phyloP scores from a whole-genome alignment of 2,888 invertebrate species.

The Entomobrya proxima region DNA sequence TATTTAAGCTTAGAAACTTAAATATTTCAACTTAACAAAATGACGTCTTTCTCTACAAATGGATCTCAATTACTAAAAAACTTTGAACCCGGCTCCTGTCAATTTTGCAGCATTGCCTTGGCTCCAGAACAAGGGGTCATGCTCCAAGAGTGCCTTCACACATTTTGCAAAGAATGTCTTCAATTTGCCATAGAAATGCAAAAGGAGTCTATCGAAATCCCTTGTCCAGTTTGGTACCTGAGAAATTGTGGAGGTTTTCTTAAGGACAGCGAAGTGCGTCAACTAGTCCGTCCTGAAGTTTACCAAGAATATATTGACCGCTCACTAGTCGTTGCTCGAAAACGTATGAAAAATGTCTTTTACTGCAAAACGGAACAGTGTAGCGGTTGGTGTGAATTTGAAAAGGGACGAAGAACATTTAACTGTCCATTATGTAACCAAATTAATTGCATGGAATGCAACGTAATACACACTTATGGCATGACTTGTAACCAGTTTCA shows the following conservation, averaged over 20 bases:
- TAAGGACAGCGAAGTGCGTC: constrained; percentile 58
- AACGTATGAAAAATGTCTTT: constrained; percentile 85
- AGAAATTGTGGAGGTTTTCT: constrained; percentile 41
- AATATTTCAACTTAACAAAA: too few relatives aligned
- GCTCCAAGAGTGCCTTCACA: constrained; percentile 54
- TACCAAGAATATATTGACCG: constrained; percentile 89
- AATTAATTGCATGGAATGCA: constrained; percentile 18
- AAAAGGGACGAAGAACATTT: constrained; percentile 89
- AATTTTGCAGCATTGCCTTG: constrained; percentile 43
- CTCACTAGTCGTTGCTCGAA: constrained; percentile 88
- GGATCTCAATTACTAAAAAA: too few relatives aligned
- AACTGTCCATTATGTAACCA: not conserved
- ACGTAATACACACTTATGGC: constrained; percentile 78
- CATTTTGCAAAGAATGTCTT: constrained; percentile 64
- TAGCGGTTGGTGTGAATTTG: constrained; percentile 91
- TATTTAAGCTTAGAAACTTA: too few relatives aligned
- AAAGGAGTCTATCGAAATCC: not conserved
- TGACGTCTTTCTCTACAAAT: too few relatives aligned
- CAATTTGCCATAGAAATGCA: constrained; percentile 39
- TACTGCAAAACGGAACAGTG: constrained; percentile 94
- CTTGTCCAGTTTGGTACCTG: constrained; percentile 14
- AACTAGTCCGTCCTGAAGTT: constrained; percentile 83
- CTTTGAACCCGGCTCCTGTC: constrained; percentile 22
- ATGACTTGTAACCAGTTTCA: constrained; percentile 87
- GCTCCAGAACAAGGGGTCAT: constrained; percentile 45